Base-by-base conservation (phyloP, 2,888 invertebrate genomes). In the Pterostichus niger region DNA sequence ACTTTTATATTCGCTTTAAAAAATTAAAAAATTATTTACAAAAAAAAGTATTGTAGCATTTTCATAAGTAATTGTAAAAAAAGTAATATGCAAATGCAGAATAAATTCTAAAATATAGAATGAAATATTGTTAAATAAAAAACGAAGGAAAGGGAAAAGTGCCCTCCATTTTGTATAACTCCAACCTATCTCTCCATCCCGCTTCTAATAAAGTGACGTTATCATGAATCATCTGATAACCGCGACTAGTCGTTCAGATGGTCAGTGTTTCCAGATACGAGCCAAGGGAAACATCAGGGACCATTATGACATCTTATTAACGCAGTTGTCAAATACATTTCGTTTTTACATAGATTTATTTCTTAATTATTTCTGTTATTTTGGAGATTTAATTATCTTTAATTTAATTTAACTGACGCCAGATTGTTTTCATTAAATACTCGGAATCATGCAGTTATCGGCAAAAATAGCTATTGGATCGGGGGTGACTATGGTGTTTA, bases 401-500 rank as follows among this genome's bases (percentile, higher is more conserved):
- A n/a, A 13, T 40, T 13, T 40, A 54, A 35, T 35, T 35, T 49
- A 24, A 3, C 3, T 24, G 24, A 24, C 24, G 24, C 2, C 3
- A 49, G 5, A 3, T 17, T 49, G 9, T 17, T 24, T 49, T 24
- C 2, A 4, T 49, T 52, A 76, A 33, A 52, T 33, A 31, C n/a
- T 33, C 17, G 10, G 3, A 52, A 71, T 44, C n/a, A 88, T 89
- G 88, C 85, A 86, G 79, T 83, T 84, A 49, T 85, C 87, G 54
- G 86, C 85, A 84, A 93, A 92, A 87, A 87, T 93, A 33, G 91
- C 91, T 0, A 89, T 91, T 0, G 91, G 91, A 0, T 92, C 92
- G 5, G 90, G 88, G 0, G 90, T 89, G 0, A 86, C 92, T 0
- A 90, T 93, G 5, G 31, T 92, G 0, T 92, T 94, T 84, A 94